Percentiles rank a stretch among this genome's conserved stretches.
Evolutionary conservation across 2,797 vertebrate species (phyloP).

Genomic region (Ciconia nigra): DNA sequence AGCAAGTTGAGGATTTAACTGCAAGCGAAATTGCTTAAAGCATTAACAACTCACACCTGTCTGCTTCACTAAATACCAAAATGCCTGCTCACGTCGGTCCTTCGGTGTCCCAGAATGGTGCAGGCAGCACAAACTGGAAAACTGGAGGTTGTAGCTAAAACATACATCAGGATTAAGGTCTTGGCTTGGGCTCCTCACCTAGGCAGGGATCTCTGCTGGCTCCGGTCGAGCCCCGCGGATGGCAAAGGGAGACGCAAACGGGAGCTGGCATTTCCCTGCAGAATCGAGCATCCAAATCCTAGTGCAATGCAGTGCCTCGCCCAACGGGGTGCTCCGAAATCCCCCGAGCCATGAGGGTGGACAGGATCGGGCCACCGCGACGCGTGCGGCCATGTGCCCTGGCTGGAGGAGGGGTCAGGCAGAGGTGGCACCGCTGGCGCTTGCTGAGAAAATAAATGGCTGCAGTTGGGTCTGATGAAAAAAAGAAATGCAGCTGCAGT

Average conservation of each 20-base stretch:
- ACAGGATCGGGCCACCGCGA: no score
- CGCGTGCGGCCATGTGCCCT: no score
- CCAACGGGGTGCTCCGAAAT: no score
- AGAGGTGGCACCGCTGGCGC: no score
- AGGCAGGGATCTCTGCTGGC: not conserved
- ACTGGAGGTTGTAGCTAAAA: not conserved
- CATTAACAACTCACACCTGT: rapidly evolving
- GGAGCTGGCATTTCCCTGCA: no score
- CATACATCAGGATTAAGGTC: not conserved
- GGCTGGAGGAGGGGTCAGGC: no score
- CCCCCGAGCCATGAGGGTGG: no score
- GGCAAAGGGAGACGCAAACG: not conserved
- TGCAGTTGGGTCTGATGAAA: no score
- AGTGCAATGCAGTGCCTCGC: no score
- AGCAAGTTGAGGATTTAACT: not conserved
- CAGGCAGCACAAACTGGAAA: not conserved
- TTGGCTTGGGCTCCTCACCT: not conserved
- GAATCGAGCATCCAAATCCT: no score
- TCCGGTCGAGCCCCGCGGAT: rapidly evolving
- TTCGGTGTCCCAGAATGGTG: not conserved
- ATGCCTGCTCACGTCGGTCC: not conserved
- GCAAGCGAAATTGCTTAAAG: not conserved
- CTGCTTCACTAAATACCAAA: not conserved
- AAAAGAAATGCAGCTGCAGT: no score
- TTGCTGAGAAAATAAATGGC: no score